Evolutionary conservation across 2,797 vertebrate species (phyloP).

Genomic region (Meda fulgida): DNA sequence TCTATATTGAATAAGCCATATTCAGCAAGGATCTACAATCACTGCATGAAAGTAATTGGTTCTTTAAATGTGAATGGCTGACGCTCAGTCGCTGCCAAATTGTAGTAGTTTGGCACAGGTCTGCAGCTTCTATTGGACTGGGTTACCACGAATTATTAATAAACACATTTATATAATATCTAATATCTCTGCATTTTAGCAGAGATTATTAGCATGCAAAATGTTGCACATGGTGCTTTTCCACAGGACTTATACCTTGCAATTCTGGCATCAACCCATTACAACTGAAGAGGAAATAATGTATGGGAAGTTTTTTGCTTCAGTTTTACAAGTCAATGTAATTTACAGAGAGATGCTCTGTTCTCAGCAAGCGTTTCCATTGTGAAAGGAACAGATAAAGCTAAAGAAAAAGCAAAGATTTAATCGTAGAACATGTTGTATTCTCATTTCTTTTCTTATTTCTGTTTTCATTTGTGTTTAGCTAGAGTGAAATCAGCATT

Average conservation of each 20-base stretch:
- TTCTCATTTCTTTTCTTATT: conserved; percentile 1
- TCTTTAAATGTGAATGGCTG: conserved; percentile 71
- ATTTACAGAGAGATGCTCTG: conserved; percentile 23
- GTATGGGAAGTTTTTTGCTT: conserved; percentile 17
- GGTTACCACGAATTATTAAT: conserved; percentile 53
- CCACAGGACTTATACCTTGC: conserved; percentile 35
- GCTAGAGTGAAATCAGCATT: background rate
- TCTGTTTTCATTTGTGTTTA: conserved; percentile 11
- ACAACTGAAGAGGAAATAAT: conserved; percentile 53
- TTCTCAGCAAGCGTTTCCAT: background rate
- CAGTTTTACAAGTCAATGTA: conserved; percentile 32
- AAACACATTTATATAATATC: conserved; percentile 49
- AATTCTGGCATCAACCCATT: conserved; percentile 47
- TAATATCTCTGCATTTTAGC: conserved; percentile 39
- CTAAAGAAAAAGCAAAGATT: background rate
- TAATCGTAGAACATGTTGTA: background rate
- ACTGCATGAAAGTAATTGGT: conserved; percentile 73
- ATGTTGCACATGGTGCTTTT: conserved; percentile 44
- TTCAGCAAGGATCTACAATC: conserved; percentile 72
- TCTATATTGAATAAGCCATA: conserved; percentile 64
- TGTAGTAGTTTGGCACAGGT: conserved; percentile 34
- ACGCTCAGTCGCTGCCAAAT: conserved; percentile 49
- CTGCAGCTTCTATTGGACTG: conserved; percentile 40
- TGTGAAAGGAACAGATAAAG: conserved; percentile 9
- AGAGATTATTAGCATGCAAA: conserved; percentile 44